Conservation (phyloP, 2,797 vertebrate species). For the Rachycentron canadum region DNA sequence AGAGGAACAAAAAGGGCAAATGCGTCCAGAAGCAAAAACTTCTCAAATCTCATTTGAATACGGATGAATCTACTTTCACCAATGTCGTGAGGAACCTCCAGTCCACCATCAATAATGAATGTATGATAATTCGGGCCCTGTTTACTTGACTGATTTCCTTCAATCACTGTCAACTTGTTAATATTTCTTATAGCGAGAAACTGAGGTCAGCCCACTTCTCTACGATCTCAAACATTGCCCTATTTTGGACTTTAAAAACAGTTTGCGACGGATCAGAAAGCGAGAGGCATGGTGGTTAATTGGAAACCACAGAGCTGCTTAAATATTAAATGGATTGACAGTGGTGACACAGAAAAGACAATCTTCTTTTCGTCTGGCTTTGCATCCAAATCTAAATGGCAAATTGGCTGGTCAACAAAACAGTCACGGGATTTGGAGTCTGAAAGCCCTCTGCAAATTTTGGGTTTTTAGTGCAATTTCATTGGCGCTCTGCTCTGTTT, state of each 20-base stretch:
- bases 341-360: slow-evolving; percentile 69
- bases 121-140: slow-evolving; percentile 30
- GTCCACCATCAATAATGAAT: slow-evolving; percentile 63
- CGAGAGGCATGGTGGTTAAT: slow-evolving; percentile 44
- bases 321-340: slow-evolving; percentile 73
- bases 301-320: slow-evolving; percentile 73
- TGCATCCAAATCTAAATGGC: slow-evolving; percentile 73
- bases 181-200: slow-evolving; percentile 60
- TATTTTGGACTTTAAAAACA: slow-evolving; percentile 49
- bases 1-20: slow-evolving; percentile 12
- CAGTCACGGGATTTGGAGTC: slow-evolving; percentile 64
- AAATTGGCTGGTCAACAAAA: slow-evolving; percentile 70
- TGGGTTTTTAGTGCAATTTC: slow-evolving; percentile 28
- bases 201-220: slow-evolving; percentile 15
- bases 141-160: slow-evolving; percentile 56
- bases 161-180: slow-evolving; percentile 55
- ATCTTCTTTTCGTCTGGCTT: slow-evolving; percentile 76
- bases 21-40: slow-evolving; percentile 24
- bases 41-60: slow-evolving; percentile 51
- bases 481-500: slow-evolving; percentile 7
- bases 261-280: slow-evolving; percentile 37
- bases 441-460: slow-evolving; percentile 54
- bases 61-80: slow-evolving; percentile 25
- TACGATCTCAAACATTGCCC: slow-evolving; percentile 32
- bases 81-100: slow-evolving; percentile 30